phyloP scores from a whole-genome alignment of 2,113 vertebrate species.

The Peromyscus polionotus region DNA sequence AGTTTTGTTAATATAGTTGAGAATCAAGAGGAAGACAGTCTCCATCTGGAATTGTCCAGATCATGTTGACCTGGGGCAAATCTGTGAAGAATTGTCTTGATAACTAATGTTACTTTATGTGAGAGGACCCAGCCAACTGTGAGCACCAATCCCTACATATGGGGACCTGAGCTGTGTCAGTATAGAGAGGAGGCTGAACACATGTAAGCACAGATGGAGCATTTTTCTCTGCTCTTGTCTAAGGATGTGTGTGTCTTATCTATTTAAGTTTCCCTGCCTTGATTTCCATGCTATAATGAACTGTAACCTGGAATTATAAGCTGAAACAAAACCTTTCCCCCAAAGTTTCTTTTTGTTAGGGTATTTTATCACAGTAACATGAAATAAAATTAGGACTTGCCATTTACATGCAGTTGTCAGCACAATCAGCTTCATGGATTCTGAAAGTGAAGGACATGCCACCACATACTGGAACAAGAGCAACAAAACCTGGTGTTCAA shows the following conservation, averaged over 20 bases:
- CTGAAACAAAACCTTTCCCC: background rate
- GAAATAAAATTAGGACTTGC: background rate
- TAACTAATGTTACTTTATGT: background rate
- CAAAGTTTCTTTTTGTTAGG: background rate
- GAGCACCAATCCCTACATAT: background rate
- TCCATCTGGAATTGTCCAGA: background rate
- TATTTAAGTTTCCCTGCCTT: background rate
- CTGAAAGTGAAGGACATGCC: background rate
- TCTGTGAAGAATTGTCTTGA: background rate
- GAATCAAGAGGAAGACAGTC: no score
- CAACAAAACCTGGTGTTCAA: background rate
- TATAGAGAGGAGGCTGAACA: background rate
- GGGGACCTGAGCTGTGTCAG: background rate
- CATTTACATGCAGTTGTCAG: background rate
- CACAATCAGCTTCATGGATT: background rate
- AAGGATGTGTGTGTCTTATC: background rate
- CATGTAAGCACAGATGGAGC: background rate
- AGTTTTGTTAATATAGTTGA: background rate
- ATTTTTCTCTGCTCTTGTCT: background rate
- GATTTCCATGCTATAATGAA: background rate
- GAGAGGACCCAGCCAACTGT: background rate
- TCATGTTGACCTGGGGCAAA: background rate
- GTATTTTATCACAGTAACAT: background rate
- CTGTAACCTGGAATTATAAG: background rate
- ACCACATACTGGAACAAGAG: background rate